Percentiles rank a stretch among this genome's conserved stretches.
Conservation (phyloP, 1,140 invertebrate species). For the Harlomillsia oculata region DNA sequence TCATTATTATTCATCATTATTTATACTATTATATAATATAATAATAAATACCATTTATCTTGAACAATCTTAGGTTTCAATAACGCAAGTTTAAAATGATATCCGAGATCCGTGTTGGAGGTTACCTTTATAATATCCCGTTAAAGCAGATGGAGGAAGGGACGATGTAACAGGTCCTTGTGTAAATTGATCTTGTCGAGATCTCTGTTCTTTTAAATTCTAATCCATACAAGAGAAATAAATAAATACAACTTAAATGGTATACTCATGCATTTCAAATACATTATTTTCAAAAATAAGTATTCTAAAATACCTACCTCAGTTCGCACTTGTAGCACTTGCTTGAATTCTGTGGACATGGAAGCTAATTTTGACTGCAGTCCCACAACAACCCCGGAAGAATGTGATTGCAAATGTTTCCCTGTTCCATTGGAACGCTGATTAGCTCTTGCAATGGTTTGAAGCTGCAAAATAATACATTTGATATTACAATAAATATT, state of each 20-base stretch:
- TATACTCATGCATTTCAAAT: too few species aligned
- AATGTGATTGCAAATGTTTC: constrained; percentile 86
- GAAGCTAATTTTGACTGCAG: constrained; percentile 89
- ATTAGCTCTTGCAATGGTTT: constrained; percentile 32
- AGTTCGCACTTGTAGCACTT: constrained; percentile 79
- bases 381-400: constrained; percentile 86
- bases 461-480: constrained; percentile 37
- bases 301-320: constrained; percentile 47
- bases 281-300: background rate
- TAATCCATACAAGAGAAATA: constrained; percentile 43
- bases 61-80: too few species aligned
- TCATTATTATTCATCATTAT: too few species aligned
- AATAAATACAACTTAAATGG: too few species aligned
- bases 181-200: constrained; percentile 85
- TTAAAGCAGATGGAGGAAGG: constrained; percentile 58
- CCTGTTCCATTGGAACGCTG: constrained; percentile 48
- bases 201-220: constrained; percentile 94
- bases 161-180: constrained; percentile 58
- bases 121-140: constrained; percentile 51
- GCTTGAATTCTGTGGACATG: constrained; percentile 95
- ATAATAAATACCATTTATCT: background rate
- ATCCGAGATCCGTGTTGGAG: constrained; percentile 33
- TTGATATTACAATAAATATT: background rate
- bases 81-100: background rate
- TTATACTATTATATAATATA: background rate